These are phyloP conservation scores for Odocoileus hemionus DNA, from an alignment of 2,113 vertebrate species.

Conservation along the genomic window DNA sequence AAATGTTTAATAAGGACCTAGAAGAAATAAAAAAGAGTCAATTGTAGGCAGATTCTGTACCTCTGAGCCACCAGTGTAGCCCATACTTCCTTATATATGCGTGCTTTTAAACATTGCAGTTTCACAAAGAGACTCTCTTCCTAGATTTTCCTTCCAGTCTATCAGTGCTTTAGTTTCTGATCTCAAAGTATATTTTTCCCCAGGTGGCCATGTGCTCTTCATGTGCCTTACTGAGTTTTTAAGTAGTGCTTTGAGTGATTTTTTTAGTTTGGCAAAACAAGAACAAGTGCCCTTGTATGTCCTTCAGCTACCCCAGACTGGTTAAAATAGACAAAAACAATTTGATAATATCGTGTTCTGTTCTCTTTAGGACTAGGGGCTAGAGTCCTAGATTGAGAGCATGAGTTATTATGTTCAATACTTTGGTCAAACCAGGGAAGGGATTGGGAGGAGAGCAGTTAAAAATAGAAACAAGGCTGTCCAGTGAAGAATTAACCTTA, in stretches of 20 bases:
- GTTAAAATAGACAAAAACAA: background rate
- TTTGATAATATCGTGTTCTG: background rate
- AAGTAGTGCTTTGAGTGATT: background rate
- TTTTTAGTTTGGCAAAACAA: background rate
- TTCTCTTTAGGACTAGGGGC: background rate
- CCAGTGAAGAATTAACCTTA: background rate
- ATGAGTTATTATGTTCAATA: background rate
- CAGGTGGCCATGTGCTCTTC: background rate
- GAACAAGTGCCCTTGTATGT: background rate
- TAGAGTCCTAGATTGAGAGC: background rate
- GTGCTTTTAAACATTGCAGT: background rate
- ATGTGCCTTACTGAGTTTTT: background rate
- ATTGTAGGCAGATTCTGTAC: background rate
- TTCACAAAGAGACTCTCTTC: background rate
- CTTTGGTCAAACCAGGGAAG: background rate
- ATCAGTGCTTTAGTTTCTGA: background rate
- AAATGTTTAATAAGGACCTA: no score
- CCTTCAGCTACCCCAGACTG: background rate
- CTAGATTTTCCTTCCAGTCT: background rate
- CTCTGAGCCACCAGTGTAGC: background rate
- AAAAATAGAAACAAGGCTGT: background rate
- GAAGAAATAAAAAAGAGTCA: no score
- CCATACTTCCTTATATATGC: background rate
- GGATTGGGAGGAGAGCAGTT: background rate
- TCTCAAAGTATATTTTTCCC: background rate